Base-by-base conservation (phyloP, 2,113 vertebrate genomes). In the Neogobius melanostomus region DNA sequence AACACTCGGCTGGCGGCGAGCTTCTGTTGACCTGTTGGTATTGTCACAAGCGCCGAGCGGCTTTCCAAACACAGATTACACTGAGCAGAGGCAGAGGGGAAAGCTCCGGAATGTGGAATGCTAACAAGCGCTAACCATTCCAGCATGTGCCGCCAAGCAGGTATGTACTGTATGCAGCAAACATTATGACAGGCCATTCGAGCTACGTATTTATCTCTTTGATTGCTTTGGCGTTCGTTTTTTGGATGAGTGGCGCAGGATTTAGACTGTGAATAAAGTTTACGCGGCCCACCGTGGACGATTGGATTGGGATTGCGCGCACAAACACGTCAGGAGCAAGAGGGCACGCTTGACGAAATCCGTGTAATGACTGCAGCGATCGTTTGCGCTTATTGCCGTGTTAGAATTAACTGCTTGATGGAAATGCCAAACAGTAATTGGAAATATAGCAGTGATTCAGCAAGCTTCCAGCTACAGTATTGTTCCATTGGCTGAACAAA, bases 251-350 rank as follows among this genome's bases (percentile, higher is more conserved):
- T 72, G 73, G 79, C 65, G 67, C 69, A 71, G 52, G 68, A 74
- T 81, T 87, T 81, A 84, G 14, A 28, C 75, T 74, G 62, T 1
- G 9, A 67, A 82, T 83, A 88, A 89, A 89, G 87, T 90, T 90
- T 91, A 90, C 80, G 78, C 53, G 87, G 69, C 42, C 64, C 75
- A 81, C 67, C 51, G 72, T 67, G 78, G 89, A 89, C 89, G 81
- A 84, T 84, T 87, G 72, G 79, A 69, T 56, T 66, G 74, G 87
- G 51, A 15, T n/a, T 81, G 84, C 75, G 82, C 82, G 83, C 69
- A 77, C 47, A 62, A 71, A 54, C 75, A 63, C n/a, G 8, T 56
- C 53, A 9, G 9, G 10, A 56, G 53, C 21, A 9, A 28, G 53
- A 54, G 45, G 53, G 15, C 16, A 0, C 8, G 56, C 43, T 54